Conservation (phyloP, 2,888 invertebrate genomes). For the Pseudococcus longispinus region DNA sequence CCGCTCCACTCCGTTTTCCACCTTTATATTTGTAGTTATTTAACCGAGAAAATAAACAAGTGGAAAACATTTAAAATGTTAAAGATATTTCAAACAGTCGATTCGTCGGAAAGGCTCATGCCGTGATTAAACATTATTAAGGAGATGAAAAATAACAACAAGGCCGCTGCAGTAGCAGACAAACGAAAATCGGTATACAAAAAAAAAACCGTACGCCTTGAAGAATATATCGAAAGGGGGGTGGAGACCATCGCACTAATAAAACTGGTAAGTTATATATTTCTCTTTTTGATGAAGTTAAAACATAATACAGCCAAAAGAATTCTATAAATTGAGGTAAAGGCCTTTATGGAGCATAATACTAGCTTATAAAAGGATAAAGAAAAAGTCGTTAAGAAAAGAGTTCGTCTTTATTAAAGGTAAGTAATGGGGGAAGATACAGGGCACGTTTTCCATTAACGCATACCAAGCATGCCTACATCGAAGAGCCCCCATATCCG, state of each 20-base stretch:
- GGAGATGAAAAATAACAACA: not conserved
- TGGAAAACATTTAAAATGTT: not conserved
- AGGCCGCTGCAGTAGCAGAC: not conserved
- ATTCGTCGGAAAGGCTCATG: not conserved
- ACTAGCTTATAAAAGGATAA: conserved; percentile 55
- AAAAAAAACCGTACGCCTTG: not conserved
- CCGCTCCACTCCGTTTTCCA: not conserved
- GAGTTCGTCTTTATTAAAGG: conserved; percentile 56
- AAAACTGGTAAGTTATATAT: conserved; percentile 46
- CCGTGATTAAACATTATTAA: not conserved
- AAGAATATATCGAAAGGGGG: not conserved
- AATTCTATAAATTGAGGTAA: conserved; percentile 54
- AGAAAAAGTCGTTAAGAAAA: conserved; percentile 56
- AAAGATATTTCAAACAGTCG: not conserved
- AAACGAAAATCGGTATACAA: not conserved
- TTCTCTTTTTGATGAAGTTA: conserved; percentile 50
- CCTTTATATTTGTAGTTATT: not conserved
- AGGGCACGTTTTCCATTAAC: conserved; percentile 57
- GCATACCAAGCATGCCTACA: conserved; percentile 56
- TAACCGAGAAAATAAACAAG: not conserved
- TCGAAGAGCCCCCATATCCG: conserved; percentile 50
- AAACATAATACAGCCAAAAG: conserved; percentile 50
- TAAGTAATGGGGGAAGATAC: conserved; percentile 56
- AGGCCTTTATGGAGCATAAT: conserved; percentile 50
- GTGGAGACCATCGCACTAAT: not conserved